A percentile compares a stretch with the other conserved stretches of the same genome.
phyloP scores from a whole-genome alignment of 2,797 vertebrate genomes.

The Sebastes trivittatus region DNA sequence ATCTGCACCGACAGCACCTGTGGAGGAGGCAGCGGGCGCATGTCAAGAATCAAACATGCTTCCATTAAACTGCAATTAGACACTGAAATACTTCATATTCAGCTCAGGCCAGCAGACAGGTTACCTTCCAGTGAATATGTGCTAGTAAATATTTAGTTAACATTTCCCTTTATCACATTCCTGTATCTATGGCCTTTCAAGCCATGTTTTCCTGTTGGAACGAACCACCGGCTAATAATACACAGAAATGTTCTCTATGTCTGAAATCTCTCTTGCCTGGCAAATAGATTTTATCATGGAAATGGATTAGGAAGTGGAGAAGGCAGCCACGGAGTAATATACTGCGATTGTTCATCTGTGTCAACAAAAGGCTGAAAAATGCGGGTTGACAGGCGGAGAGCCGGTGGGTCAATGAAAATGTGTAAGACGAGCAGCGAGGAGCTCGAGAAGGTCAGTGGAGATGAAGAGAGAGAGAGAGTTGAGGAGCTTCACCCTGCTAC shows the following conservation, averaged over 20 bases:
- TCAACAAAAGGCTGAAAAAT: slow-evolving; percentile 76
- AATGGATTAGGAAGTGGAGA: slow-evolving; percentile 61
- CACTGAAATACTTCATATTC: not conserved
- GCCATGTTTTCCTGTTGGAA: not conserved
- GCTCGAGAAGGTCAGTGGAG: slow-evolving; percentile 78
- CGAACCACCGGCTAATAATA: not conserved
- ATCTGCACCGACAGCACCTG: slow-evolving; percentile 80
- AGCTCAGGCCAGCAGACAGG: not conserved
- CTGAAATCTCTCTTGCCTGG: slow-evolving; percentile 38
- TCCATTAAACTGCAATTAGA: not conserved
- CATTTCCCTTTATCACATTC: slow-evolving; percentile 2
- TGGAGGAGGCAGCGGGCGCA: slow-evolving; percentile 30
- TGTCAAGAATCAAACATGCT: not conserved
- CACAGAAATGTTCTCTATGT: slow-evolving; percentile 35
- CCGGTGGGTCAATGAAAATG: slow-evolving; percentile 71
- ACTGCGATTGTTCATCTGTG: slow-evolving; percentile 72
- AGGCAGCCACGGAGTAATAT: slow-evolving; percentile 61
- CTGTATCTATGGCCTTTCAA: not conserved
- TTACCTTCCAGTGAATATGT: not conserved
- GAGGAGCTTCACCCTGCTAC: not conserved
- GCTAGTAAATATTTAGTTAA: slow-evolving; percentile 9
- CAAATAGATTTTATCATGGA: slow-evolving; percentile 69
- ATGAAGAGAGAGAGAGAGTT: slow-evolving; percentile 10
- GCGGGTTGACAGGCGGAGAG: slow-evolving; percentile 71
- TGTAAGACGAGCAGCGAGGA: slow-evolving; percentile 58